Conservation (phyloP, 2,888 invertebrate species). For the Morpho achilles region DNA sequence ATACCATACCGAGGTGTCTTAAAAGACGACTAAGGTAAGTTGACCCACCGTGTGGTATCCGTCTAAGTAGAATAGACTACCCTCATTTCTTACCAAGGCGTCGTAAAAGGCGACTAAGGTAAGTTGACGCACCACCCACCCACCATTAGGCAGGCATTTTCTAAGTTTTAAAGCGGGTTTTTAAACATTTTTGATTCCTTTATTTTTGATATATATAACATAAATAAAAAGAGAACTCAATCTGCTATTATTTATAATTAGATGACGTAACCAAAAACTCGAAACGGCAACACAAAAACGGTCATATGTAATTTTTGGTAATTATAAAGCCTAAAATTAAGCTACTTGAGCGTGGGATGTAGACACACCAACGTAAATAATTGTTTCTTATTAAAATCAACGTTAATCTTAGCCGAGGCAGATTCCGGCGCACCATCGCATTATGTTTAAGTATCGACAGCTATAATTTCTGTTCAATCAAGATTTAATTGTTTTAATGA, state of each 20-base stretch:
- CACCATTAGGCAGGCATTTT: too few relatives aligned
- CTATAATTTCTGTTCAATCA: constrained; percentile 80
- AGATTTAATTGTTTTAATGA: constrained; percentile 80
- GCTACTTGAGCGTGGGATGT: constrained; percentile 74
- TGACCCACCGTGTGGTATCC: too few relatives aligned
- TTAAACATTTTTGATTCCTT: neutral
- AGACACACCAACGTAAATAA: constrained; percentile 70
- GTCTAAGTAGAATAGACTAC: too few relatives aligned
- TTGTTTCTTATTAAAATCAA: constrained; percentile 78
- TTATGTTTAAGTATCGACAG: constrained; percentile 79
- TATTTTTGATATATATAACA: neutral
- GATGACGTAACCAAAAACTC: constrained; percentile 46
- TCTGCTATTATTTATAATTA: constrained; percentile 23
- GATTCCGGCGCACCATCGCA: constrained; percentile 71
- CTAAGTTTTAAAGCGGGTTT: too few relatives aligned
- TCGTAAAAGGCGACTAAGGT: too few relatives aligned
- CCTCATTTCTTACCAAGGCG: too few relatives aligned
- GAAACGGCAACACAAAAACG: constrained; percentile 64
- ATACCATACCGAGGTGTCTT: too few relatives aligned
- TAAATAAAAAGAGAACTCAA: constrained; percentile 9
- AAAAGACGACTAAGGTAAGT: too few relatives aligned
- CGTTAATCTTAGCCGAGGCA: constrained; percentile 77
- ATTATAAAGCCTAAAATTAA: constrained; percentile 69
- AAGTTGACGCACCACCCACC: too few relatives aligned
- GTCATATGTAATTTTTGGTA: constrained; percentile 75